These are phyloP conservation scores for Sebastes matsubarae DNA, from an alignment of 2,797 vertebrate genomes.

Conservation along the genomic window DNA sequence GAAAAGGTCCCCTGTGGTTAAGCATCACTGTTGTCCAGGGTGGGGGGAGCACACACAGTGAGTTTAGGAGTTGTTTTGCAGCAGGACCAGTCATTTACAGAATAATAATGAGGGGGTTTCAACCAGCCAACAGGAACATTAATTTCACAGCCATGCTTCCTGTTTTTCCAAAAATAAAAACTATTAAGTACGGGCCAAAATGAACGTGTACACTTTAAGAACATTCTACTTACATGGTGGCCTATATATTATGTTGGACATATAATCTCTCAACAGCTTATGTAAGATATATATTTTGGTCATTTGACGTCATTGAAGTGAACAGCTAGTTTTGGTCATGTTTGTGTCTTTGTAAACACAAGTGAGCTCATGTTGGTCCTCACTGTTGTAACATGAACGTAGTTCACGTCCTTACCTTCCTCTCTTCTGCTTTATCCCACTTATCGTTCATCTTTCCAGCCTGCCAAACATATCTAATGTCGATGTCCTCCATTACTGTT, in stretches of 20 bases:
- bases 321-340: background rate
- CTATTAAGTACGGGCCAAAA: background rate
- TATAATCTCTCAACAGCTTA: background rate
- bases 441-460: background rate
- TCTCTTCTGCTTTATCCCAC: background rate
- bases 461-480: slow-evolving; percentile 15
- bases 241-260: background rate
- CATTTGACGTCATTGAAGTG: background rate
- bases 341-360: background rate
- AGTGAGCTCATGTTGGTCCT: background rate
- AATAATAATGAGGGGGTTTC: slow-evolving; percentile 43
- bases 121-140: slow-evolving; percentile 13
- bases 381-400: background rate
- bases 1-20: background rate
- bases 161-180: background rate
- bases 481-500: slow-evolving; percentile 20
- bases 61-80: slow-evolving; percentile 29
- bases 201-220: background rate
- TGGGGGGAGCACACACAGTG: background rate
- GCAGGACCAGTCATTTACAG: slow-evolving; percentile 35
- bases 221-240: background rate
- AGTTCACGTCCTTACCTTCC: background rate
- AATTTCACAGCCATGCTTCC: background rate
- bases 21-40: slow-evolving; percentile 2
- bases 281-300: background rate